Evolutionary conservation across 2,113 vertebrate species (phyloP), one percentile per base, ranked within the genome.

Genomic region (Saccopteryx leptura): DNA sequence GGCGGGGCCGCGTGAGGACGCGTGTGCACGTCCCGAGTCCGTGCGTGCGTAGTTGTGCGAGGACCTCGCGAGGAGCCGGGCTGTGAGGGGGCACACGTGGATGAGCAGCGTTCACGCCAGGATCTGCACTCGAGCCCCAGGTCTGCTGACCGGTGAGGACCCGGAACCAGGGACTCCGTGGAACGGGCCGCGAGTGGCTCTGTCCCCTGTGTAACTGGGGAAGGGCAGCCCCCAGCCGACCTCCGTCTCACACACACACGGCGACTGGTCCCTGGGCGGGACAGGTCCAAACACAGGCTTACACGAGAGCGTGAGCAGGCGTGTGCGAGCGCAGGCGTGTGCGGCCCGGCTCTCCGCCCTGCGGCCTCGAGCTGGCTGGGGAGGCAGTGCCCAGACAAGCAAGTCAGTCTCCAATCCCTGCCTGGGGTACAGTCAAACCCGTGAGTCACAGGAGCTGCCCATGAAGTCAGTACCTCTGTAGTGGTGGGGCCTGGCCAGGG

Each of bases 401-500:
- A 78, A 2, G 39, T 39, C 39, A 23, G 60, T 74, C 76, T 69
- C 39, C 21, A 31, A 65, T 24, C 46, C 31, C 31, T 54, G 68
- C 80, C 12, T 2, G 39, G 68, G 46, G 28, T 26, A 60, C 56
- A 9, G 23, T 31, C 26, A 18, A 9, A 24, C 28, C 48, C 3
- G 0, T 15, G 4, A 63, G 54, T 46, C 66, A 26, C 54, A 33
- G 1, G 46, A 71, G 72, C 17, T 2, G 0, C 12, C 23, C 9
- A 19, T 1, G 14, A 14, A 50, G 65, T 6, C 3, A 4, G 7
- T 4, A 14, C 0, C 18, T 1, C 18, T 1, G 11, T 26, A 2
- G 33, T 0, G 21, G 46, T 11, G 18, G 6, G 19, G 85, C 6
- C 12, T 2, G 68, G 60, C n/a, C 58, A 21, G 26, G 15, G 5